phyloP scores from a whole-genome alignment of 2,888 invertebrate species.

The Meghimatium bilineatum region DNA sequence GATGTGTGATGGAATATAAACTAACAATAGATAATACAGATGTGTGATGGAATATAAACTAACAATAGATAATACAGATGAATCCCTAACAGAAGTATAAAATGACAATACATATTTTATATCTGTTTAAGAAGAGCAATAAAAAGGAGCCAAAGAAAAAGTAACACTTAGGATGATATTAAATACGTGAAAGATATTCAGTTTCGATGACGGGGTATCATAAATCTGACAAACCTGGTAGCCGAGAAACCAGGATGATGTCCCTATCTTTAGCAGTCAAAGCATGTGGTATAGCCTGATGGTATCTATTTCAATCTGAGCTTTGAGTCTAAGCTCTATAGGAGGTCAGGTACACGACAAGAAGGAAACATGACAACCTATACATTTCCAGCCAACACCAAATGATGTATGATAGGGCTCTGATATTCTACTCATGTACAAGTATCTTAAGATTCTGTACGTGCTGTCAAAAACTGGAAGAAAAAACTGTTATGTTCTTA shows the following conservation, averaged over 20 bases:
- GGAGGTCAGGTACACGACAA: background rate
- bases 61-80: too few relatives aligned
- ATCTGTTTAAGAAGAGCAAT: too few relatives aligned
- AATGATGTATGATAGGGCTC: background rate
- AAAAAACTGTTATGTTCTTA: background rate
- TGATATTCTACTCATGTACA: background rate
- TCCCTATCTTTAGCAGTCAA: background rate
- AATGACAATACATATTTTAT: too few relatives aligned
- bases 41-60: too few relatives aligned
- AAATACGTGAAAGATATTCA: too few relatives aligned
- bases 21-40: too few relatives aligned
- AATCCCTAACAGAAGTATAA: too few relatives aligned
- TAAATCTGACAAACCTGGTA: background rate
- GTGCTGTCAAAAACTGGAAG: background rate
- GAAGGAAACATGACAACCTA: background rate
- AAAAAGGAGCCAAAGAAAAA: too few relatives aligned
- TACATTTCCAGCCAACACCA: background rate
- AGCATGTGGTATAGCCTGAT: background rate
- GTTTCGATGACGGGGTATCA: background rate
- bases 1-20: too few relatives aligned
- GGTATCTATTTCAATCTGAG: background rate
- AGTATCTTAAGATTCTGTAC: background rate
- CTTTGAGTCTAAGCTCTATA: background rate
- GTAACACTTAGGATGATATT: too few relatives aligned
- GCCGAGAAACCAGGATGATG: background rate